These are phyloP conservation scores for Oxytorus armatus DNA, from an alignment of 2,888 invertebrate genomes.

Conservation along the genomic window DNA sequence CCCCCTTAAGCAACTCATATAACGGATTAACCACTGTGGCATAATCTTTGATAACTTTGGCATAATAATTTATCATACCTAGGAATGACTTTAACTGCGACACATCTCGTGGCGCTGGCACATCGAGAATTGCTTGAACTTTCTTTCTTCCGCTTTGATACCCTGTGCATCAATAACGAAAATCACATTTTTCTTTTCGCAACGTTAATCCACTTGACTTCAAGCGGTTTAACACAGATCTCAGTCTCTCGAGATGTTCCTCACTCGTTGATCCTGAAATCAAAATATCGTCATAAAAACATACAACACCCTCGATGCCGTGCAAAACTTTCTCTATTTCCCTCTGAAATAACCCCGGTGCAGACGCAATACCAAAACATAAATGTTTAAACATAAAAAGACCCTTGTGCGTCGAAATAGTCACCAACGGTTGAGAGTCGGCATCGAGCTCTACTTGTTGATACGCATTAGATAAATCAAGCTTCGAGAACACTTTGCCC, in stretches of 20 bases:
- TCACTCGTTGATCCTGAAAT: slow-evolving; percentile 24
- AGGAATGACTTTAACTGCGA: neutral
- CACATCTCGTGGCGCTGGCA: neutral
- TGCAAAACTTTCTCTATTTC: slow-evolving; percentile 43
- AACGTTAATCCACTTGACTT: slow-evolving; percentile 30
- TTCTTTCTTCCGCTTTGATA: neutral
- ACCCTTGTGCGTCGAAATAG: slow-evolving; percentile 78
- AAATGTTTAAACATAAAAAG: slow-evolving; percentile 77
- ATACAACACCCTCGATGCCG: slow-evolving; percentile 31
- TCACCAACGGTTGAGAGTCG: slow-evolving; percentile 72
- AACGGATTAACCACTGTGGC: neutral
- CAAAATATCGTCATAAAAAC: slow-evolving; percentile 47
- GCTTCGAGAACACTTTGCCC: slow-evolving; percentile 71
- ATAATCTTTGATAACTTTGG: slow-evolving; percentile 29
- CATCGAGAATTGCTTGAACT: slow-evolving; percentile 17
- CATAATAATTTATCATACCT: slow-evolving; percentile 38
- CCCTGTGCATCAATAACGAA: slow-evolving; percentile 1
- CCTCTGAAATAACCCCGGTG: slow-evolving; percentile 79
- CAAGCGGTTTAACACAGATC: slow-evolving; percentile 12
- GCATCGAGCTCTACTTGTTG: slow-evolving; percentile 76
- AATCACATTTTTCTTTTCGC: slow-evolving; percentile 14
- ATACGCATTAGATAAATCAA: slow-evolving; percentile 77
- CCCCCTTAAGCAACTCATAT: too few species aligned
- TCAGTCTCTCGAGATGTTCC: slow-evolving; percentile 30
- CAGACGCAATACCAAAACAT: slow-evolving; percentile 79